phyloP scores from a whole-genome alignment of 2,113 vertebrate genomes.

The Leucoraja erinaceus region DNA sequence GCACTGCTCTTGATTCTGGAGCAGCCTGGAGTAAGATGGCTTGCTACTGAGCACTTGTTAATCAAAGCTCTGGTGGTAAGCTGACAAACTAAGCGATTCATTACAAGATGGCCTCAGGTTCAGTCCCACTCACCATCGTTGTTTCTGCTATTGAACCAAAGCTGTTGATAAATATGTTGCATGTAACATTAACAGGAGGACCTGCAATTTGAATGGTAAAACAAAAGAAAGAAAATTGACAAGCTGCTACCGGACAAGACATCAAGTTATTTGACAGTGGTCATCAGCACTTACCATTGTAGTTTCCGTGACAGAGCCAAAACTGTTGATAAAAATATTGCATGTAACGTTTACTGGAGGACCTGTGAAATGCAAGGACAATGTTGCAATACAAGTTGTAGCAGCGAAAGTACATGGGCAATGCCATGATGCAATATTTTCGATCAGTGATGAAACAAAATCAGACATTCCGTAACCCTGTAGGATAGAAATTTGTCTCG shows the following conservation, averaged over 20 bases:
- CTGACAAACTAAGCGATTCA: slow-evolving; percentile 48
- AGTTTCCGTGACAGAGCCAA: slow-evolving; percentile 93
- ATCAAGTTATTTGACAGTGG: slow-evolving; percentile 61
- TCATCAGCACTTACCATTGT: slow-evolving; percentile 84
- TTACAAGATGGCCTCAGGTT: slow-evolving; percentile 70
- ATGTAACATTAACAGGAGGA: slow-evolving; percentile 97
- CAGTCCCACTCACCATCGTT: slow-evolving; percentile 91
- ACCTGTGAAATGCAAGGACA: slow-evolving; percentile 89
- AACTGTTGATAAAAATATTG: slow-evolving; percentile 99
- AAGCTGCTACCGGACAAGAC: slow-evolving; percentile 65
- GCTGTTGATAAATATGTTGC: slow-evolving; percentile 99
- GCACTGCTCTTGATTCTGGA: background rate
- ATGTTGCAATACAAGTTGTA: slow-evolving; percentile 69
- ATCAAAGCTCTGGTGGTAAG: slow-evolving; percentile 8
- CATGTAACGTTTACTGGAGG: slow-evolving; percentile 95
- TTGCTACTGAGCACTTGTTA: background rate
- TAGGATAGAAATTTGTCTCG: background rate
- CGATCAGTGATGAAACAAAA: slow-evolving; percentile 40
- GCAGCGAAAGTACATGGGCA: slow-evolving; percentile 57
- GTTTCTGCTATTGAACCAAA: slow-evolving; percentile 99
- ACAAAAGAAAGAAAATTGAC: slow-evolving; percentile 70
- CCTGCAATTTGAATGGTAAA: slow-evolving; percentile 92
- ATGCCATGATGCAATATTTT: slow-evolving; percentile 45
- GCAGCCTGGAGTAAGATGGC: background rate
- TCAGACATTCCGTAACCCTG: slow-evolving; percentile 17